These are phyloP conservation scores for Ciconia maguari DNA, from an alignment of 2,113 vertebrate genomes.

Conservation along the genomic window DNA sequence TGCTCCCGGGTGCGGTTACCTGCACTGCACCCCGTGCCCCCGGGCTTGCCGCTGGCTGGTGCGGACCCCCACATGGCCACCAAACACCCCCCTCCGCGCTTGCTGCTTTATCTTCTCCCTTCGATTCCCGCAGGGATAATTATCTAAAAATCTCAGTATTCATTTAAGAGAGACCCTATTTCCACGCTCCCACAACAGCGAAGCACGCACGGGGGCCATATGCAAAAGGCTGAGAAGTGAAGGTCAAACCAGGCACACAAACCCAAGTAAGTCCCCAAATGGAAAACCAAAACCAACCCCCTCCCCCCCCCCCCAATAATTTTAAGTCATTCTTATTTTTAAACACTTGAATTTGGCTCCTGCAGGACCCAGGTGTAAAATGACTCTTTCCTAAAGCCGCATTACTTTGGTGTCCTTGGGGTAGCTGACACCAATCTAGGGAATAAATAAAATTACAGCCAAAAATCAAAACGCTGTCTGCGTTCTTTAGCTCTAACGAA, in stretches of 20 bases:
- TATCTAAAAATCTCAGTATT: neutral
- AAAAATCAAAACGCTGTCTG: neutral
- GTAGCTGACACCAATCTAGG: neutral
- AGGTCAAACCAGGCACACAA: neutral
- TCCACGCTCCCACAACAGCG: rapidly evolving
- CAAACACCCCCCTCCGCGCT: rapidly evolving
- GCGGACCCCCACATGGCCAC: rapidly evolving
- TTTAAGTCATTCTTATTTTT: neutral
- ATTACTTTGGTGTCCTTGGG: neutral
- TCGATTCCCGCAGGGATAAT: neutral
- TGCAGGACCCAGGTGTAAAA: neutral
- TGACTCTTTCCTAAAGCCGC: neutral
- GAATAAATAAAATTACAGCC: neutral
- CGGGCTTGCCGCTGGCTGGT: rapidly evolving
- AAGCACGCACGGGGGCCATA: rapidly evolving
- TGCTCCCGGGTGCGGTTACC: rapidly evolving
- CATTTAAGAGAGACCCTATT: neutral
- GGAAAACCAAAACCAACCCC: neutral
- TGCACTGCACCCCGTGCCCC: rapidly evolving
- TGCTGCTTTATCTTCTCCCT: neutral
- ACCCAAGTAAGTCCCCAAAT: rapidly evolving
- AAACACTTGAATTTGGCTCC: neutral
- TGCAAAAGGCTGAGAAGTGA: neutral
- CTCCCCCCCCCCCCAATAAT: rapidly evolving
- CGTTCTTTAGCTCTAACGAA: rapidly evolving